These are phyloP conservation scores for Neuroterus valhalla DNA, from an alignment of 1,140 invertebrate genomes.

Conservation along the genomic window DNA sequence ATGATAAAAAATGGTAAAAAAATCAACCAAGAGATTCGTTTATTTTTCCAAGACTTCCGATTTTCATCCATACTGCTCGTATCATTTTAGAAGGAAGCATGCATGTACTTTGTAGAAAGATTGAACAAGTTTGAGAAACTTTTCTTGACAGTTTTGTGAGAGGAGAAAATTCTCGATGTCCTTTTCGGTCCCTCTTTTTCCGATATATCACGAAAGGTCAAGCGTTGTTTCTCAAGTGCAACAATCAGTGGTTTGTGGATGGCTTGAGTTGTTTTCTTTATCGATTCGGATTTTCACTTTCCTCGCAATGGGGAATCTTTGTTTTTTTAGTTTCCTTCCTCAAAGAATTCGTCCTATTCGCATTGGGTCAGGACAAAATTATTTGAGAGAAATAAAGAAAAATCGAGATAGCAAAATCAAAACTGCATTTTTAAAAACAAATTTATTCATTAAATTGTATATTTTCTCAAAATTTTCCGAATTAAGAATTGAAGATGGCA, in stretches of 20 bases:
- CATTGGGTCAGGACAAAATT: no score
- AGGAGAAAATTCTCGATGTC: neutral
- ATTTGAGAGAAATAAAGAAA: neutral
- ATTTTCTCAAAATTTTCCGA: neutral
- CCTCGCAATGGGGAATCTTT: neutral
- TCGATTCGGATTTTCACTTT: neutral
- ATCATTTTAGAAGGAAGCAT: conserved; percentile 30
- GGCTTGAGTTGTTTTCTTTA: conserved; percentile 11
- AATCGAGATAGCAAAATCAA: neutral
- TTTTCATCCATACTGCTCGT: conserved; percentile 22
- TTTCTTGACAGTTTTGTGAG: conserved; percentile 21
- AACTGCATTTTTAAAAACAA: no score
- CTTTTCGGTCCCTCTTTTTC: neutral
- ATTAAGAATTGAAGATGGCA: no score
- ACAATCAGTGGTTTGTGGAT: conserved; percentile 7
- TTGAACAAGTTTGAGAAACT: conserved; percentile 19
- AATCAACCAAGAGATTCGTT: neutral
- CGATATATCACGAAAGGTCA: neutral
- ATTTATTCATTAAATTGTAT: neutral
- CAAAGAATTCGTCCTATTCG: neutral
- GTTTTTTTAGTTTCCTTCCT: neutral
- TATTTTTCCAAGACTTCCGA: conserved; percentile 5
- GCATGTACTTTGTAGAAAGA: conserved; percentile 16
- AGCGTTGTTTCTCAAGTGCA: conserved; percentile 6
- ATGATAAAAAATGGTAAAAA: neutral